Evolutionary conservation across 2,797 vertebrate species (phyloP).

Genomic region (Protosalanx chinensis): DNA sequence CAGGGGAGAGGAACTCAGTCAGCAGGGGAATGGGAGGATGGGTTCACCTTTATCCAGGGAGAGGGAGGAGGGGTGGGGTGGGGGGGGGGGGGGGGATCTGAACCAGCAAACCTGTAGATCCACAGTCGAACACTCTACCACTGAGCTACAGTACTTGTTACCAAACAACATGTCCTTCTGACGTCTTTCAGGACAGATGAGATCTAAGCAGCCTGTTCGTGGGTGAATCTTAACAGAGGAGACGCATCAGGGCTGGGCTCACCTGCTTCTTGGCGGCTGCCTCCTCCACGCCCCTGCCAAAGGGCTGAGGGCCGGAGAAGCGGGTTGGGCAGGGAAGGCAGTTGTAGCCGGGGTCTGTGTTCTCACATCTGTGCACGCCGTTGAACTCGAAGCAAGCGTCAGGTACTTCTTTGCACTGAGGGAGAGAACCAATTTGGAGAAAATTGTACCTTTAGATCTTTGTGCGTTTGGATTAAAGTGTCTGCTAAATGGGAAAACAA

Average conservation of each 20-base stretch:
- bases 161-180: background rate
- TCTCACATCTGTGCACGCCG: constrained; percentile 91
- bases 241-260: constrained; percentile 30
- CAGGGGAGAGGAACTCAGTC: constrained; percentile 13
- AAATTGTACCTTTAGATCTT: too few species aligned
- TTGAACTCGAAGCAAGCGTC: constrained; percentile 91
- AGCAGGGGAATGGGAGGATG: background rate
- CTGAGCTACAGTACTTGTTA: too few species aligned
- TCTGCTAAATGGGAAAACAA: too few species aligned
- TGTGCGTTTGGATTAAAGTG: too few species aligned
- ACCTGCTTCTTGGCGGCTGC: constrained; percentile 91
- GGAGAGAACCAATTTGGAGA: constrained; percentile 4
- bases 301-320: constrained; percentile 89
- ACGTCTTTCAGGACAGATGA: background rate
- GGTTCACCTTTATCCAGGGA: background rate
- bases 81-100: background rate
- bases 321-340: constrained; percentile 92
- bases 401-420: constrained; percentile 89
- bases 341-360: constrained; percentile 95
- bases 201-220: background rate
- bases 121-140: too few species aligned
- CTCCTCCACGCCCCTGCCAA: constrained; percentile 84
- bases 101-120: background rate
- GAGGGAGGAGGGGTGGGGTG: too few species aligned
- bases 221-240: too few species aligned